Evolutionary conservation across 2,797 vertebrate species (phyloP).

Genomic region (Rhabdophis nuchalis): DNA sequence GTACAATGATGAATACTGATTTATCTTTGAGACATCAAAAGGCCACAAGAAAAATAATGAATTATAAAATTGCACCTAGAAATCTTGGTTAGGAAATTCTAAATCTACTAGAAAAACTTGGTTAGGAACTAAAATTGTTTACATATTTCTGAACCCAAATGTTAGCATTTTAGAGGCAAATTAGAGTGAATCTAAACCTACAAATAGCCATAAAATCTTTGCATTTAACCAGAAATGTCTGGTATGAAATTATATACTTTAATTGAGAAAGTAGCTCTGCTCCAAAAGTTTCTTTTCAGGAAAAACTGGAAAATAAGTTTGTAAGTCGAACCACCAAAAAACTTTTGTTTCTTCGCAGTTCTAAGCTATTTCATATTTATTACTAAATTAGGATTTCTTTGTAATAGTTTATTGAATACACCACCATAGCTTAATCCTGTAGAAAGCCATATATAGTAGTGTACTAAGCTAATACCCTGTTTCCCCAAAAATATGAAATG

Average conservation of each 20-base stretch:
- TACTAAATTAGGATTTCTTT: no score
- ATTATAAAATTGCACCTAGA: not conserved
- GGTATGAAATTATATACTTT: not conserved
- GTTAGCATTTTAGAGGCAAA: not conserved
- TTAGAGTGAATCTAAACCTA: no score
- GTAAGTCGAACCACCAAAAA: not conserved
- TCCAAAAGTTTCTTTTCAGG: not conserved
- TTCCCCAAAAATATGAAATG: no score
- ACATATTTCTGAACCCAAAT: not conserved
- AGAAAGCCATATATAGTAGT: no score
- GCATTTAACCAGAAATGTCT: not conserved
- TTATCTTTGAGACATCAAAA: not conserved
- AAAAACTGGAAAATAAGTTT: not conserved
- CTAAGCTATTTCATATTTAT: not conserved
- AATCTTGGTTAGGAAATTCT: not conserved
- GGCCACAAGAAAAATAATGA: not conserved
- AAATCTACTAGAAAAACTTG: not conserved
- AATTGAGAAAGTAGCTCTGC: not conserved
- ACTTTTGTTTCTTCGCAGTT: not conserved
- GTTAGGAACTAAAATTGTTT: not conserved
- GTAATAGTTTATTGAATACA: no score
- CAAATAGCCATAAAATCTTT: not conserved
- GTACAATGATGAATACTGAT: not conserved
- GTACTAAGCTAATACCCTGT: not conserved
- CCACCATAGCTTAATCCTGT: no score